These are phyloP conservation scores for Trileptium ribeirensis DNA, from an alignment of 2,888 invertebrate species.

Conservation along the genomic window DNA sequence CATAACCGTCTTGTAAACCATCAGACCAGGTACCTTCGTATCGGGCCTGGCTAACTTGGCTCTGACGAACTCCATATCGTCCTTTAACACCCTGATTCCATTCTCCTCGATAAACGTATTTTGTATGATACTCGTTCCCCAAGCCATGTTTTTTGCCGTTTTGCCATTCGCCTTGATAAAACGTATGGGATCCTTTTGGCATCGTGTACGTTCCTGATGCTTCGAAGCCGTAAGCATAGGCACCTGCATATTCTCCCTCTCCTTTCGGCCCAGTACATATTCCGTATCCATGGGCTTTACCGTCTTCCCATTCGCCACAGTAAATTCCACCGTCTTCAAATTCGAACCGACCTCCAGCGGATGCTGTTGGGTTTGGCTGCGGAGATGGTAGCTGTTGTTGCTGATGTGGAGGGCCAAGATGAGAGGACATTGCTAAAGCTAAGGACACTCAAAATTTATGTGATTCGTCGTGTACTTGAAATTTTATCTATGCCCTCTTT, in stretches of 20 bases:
- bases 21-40: constrained; percentile 98
- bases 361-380: no score
- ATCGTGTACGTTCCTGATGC: constrained; percentile 74
- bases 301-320: constrained; percentile 91
- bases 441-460: no score
- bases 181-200: constrained; percentile 48
- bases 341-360: constrained; percentile 89
- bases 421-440: no score
- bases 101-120: constrained; percentile 95
- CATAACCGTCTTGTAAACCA: constrained; percentile 97
- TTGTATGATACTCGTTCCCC: constrained; percentile 90
- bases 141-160: constrained; percentile 96
- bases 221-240: constrained; percentile 99
- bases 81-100: constrained; percentile 99
- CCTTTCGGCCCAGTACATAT: constrained; percentile 74
- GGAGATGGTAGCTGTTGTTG: no score
- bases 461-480: no score
- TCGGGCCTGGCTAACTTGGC: constrained; percentile 64
- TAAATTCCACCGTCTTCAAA: constrained; percentile 99
- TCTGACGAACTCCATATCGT: constrained; percentile 92
- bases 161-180: constrained; percentile 84
- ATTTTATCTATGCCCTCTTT: no score
- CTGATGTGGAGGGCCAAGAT: no score
- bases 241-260: constrained; percentile 96
- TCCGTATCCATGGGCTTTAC: constrained; percentile 94